Evolutionary conservation across 2,113 vertebrate species (phyloP).

Genomic region (Lycaon pictus): DNA sequence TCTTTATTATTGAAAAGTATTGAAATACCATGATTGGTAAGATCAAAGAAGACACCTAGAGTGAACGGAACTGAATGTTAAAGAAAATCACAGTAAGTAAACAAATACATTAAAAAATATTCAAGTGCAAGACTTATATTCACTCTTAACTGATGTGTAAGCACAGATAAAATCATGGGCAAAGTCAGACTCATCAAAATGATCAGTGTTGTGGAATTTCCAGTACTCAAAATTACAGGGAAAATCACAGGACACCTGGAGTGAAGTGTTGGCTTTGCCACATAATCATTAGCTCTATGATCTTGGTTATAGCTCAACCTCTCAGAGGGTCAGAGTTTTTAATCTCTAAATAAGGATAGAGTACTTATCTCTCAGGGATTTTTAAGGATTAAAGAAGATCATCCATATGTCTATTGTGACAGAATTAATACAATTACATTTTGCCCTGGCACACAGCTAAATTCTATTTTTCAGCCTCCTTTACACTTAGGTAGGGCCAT

Average conservation of each 20-base stretch:
- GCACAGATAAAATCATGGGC: background rate
- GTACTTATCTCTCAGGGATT: background rate
- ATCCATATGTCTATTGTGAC: background rate
- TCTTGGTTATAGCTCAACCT: background rate
- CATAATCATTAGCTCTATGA: background rate
- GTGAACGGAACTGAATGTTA: background rate
- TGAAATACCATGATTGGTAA: background rate
- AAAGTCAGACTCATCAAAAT: background rate
- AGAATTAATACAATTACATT: background rate
- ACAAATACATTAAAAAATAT: background rate
- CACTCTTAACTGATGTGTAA: background rate
- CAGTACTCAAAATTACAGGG: background rate
- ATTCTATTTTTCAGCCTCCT: background rate
- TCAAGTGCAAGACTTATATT: background rate
- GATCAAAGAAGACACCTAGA: background rate
- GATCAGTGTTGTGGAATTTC: background rate
- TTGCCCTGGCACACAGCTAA: background rate
- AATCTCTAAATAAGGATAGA: background rate
- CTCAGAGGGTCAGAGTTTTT: background rate
- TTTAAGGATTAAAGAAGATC: constrained; percentile 30
- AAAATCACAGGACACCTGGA: background rate
- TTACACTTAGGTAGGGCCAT: background rate
- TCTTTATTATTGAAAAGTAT: constrained; percentile 35
- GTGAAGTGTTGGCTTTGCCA: background rate
- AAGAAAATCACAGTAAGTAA: background rate